Percentiles rank a stretch among this genome's conserved stretches.
These are phyloP conservation scores for Amphimedon queenslandica DNA, from an alignment of 37 sponge, comb jelly and placozoan genomes.

Conservation along the genomic window DNA sequence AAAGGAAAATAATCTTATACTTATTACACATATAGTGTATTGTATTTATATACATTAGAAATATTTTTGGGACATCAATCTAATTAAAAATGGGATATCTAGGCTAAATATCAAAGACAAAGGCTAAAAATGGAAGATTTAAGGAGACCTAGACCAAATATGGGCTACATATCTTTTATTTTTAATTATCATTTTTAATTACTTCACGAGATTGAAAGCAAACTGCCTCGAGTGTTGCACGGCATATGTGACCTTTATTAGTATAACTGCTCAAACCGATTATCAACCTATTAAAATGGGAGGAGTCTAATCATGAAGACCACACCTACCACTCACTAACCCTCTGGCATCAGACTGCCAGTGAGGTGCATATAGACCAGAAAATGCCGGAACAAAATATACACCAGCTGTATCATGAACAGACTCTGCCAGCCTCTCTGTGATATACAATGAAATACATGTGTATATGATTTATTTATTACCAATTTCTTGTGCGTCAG, in stretches of 20 bases:
- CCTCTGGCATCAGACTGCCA: conserved; percentile 97
- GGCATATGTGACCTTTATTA: conserved; percentile 72
- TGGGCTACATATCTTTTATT: too few relatives aligned
- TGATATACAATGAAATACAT: neutral
- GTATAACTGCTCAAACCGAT: conserved; percentile 88
- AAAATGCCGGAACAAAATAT: conserved; percentile 99
- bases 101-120: too few relatives aligned
- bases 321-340: conserved; percentile 3
- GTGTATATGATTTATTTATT: neutral
- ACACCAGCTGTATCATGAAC: conserved; percentile 80
- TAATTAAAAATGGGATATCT: too few relatives aligned
- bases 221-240: conserved; percentile 92
- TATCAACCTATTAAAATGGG: conserved; percentile 47
- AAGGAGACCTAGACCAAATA: too few relatives aligned
- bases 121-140: too few relatives aligned
- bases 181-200: too few relatives aligned
- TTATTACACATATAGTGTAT: neutral
- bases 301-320: neutral
- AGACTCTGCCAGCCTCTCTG: conserved; percentile 63
- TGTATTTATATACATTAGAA: too few relatives aligned
- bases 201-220: conserved; percentile 93
- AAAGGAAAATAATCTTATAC: neutral
- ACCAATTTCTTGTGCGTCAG: conserved; percentile 71
- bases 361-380: conserved; percentile 95
- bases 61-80: too few relatives aligned